Evolutionary conservation across 2,797 vertebrate species (phyloP).

Genomic region (Neosilurus mollespiculum): DNA sequence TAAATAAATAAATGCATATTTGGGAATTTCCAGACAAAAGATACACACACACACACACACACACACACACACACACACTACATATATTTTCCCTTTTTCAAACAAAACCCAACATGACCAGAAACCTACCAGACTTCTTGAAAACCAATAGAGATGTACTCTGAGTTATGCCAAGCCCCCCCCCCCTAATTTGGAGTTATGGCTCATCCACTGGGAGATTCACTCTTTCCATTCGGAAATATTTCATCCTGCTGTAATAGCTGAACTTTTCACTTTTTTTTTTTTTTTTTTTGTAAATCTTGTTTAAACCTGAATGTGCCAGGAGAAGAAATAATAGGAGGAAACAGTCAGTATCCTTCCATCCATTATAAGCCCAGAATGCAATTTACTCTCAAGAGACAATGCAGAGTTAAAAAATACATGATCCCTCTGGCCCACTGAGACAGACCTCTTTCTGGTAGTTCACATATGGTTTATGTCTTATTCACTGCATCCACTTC

Average conservation of each 20-base stretch:
- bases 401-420: conserved; percentile 30
- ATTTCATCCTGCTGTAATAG: background rate
- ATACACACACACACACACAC: no score
- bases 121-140: background rate
- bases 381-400: conserved; percentile 1
- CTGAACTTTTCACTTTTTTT: background rate
- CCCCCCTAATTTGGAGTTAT: no score
- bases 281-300: background rate
- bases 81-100: no score
- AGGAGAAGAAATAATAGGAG: background rate
- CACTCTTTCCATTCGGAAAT: background rate
- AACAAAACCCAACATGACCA: background rate
- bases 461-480: conserved; percentile 14
- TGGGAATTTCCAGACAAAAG: no score
- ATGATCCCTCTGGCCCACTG: background rate
- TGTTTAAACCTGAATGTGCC: background rate
- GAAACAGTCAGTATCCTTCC: background rate
- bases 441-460: background rate
- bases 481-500: background rate
- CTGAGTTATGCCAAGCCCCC: background rate
- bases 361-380: background rate
- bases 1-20: no score
- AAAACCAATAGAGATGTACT: background rate
- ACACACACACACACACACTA: no score
- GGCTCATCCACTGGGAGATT: background rate